A percentile compares a stretch with the other conserved stretches of the same genome.
phyloP scores from a whole-genome alignment of 2,113 vertebrate genomes.

The Marmota flaviventris region DNA sequence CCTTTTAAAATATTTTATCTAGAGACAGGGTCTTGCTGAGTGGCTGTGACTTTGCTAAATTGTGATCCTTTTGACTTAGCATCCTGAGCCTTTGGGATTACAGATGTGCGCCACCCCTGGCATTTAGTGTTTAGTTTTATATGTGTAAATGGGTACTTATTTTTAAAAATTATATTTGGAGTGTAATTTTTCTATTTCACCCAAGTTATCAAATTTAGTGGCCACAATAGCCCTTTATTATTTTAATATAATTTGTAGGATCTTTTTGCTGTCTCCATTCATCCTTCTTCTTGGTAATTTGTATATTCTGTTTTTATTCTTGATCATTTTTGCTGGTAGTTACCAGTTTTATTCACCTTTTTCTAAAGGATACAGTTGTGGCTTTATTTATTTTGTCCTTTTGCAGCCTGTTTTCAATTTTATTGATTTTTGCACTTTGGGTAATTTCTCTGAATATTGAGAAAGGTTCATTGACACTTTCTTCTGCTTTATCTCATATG shows the following conservation, averaged over 20 bases:
- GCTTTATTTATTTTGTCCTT: background rate
- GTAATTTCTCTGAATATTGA: background rate
- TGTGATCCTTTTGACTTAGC: too few species aligned
- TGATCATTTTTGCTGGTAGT: background rate
- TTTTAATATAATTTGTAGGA: background rate
- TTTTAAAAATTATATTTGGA: constrained; percentile 41
- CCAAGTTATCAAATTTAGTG: background rate
- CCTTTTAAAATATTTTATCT: too few species aligned
- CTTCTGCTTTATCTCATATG: background rate
- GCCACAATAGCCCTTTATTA: background rate
- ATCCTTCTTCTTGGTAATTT: background rate
- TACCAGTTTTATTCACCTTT: background rate
- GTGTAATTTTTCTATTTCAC: background rate
- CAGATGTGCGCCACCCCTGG: too few species aligned
- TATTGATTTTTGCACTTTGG: background rate
- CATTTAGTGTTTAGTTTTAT: background rate
- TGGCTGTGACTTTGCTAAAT: too few species aligned
- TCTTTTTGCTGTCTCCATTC: background rate
- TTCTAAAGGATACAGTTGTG: background rate
- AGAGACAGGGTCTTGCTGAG: too few species aligned
- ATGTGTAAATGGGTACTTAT: background rate
- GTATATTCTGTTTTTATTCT: constrained; percentile 3
- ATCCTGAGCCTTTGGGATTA: too few species aligned
- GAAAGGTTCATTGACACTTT: background rate
- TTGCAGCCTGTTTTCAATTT: background rate